phyloP scores from a whole-genome alignment of 2,888 invertebrate genomes.

The Lucinisca nassula region DNA sequence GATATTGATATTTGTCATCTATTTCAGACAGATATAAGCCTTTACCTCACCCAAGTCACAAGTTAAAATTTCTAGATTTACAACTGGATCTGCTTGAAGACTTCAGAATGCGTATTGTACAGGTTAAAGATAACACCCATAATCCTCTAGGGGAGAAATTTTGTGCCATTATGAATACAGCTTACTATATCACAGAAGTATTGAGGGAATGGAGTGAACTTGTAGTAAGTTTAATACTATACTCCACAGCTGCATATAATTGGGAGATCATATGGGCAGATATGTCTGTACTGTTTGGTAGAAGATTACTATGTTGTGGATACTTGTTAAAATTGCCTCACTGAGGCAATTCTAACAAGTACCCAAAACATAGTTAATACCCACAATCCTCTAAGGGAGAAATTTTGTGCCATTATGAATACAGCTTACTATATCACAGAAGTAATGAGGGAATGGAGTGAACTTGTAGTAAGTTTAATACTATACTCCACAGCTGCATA shows the following conservation, averaged over 20 bases:
- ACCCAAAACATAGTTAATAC: constrained; percentile 92
- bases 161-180: constrained; percentile 92
- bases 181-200: constrained; percentile 92
- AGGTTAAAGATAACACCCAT: constrained; percentile 91
- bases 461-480: constrained; percentile 90
- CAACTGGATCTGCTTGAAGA: constrained; percentile 97
- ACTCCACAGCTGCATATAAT: not conserved
- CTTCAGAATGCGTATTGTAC: constrained; percentile 95
- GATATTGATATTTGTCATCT: no score
- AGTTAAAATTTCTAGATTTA: constrained; percentile 94
- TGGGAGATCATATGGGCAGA: no score
- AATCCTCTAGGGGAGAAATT: constrained; percentile 90
- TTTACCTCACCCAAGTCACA: constrained; percentile 92
- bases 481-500: not conserved
- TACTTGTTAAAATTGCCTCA: no score
- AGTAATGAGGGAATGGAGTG: constrained; percentile 93
- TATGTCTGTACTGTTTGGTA: no score
- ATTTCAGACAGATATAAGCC: constrained; percentile 93
- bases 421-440: constrained; percentile 92
- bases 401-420: constrained; percentile 92
- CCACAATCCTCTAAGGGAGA: constrained; percentile 89
- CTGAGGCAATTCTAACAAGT: no score
- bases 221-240: constrained; percentile 88
- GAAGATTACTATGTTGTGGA: no score
- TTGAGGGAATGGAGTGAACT: constrained; percentile 94